Base-by-base conservation (phyloP, 2,888 invertebrate genomes). In the Patella caerulea region DNA sequence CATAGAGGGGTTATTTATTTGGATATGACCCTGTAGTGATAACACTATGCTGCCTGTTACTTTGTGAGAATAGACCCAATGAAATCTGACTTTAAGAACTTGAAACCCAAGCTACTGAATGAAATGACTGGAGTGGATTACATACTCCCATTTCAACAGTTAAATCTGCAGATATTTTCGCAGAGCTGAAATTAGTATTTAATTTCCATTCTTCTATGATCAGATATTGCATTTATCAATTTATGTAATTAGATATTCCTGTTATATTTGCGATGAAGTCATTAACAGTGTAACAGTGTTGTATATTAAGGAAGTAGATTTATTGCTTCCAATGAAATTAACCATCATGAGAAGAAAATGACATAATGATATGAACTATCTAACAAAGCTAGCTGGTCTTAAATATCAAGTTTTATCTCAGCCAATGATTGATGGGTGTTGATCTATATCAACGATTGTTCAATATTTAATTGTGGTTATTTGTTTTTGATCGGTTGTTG, bases 1-100 rank as follows among this genome's bases (percentile, higher is more conserved):
- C 65, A 65, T 65, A 24, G 19, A 65, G 65, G 65, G 65, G 65
- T 65, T 65, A 65, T 65, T 65, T 65, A 65, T 65, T 65, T 65
- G 24, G 65, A 65, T 65, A 24, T 65, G 65, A 65, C 65, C 65
- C 65, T 65, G 65, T 24, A 65, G 65, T 24, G 65, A 65, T 65
- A 65, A 65, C 65, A 65, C 19, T 65, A 65, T 65, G 65, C 65
- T 65, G 65, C 65, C 65, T 65, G 11, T 65, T 24, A 24, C 65
- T 65, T 65, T 45, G 45, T 45, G 65, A 24, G 65, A 65, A 65
- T 24, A 24, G 19, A 65, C 65, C 24, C 19, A 65, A 24, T 65
- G 19, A 65, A 65, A 24, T 24, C 65, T 65, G 65, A 65, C 24
- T 65, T 65, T 14, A 19, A 65, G 19, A 65, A 65, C 24, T 65